phyloP scores from a whole-genome alignment of 2,888 invertebrate species.

The Erebia ligea region DNA sequence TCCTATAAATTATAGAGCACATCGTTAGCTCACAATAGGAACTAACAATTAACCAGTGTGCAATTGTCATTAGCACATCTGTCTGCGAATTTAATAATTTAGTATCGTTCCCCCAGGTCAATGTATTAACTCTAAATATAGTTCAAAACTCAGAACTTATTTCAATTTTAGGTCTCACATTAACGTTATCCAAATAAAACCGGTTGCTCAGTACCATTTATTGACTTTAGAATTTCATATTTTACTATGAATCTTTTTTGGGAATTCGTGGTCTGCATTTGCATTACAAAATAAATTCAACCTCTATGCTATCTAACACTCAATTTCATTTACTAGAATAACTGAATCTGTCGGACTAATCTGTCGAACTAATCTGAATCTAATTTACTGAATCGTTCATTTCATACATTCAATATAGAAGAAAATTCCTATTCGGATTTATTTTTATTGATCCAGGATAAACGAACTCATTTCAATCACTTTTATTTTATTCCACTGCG shows the following conservation, averaged over 20 bases:
- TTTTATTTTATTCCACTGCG: neutral
- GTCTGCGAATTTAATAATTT: conserved; percentile 62
- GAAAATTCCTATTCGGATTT: too few species aligned
- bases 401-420: too few species aligned
- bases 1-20: neutral
- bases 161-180: conserved; percentile 19
- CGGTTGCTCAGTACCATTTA: neutral
- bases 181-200: neutral
- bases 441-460: too few species aligned
- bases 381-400: too few species aligned
- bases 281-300: neutral
- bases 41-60: conserved; percentile 44
- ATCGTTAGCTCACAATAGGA: conserved; percentile 26
- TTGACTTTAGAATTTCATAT: neutral
- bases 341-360: too few species aligned
- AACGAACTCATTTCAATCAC: neutral
- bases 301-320: neutral
- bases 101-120: conserved; percentile 63
- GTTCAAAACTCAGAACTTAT: conserved; percentile 20
- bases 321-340: neutral
- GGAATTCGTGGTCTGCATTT: neutral
- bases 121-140: conserved; percentile 55
- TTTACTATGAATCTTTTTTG: neutral
- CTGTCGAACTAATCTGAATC: too few species aligned
- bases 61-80: conserved; percentile 60